Base-by-base conservation (phyloP, 2,888 invertebrate genomes). In the Drosophila parthenogenetica region DNA sequence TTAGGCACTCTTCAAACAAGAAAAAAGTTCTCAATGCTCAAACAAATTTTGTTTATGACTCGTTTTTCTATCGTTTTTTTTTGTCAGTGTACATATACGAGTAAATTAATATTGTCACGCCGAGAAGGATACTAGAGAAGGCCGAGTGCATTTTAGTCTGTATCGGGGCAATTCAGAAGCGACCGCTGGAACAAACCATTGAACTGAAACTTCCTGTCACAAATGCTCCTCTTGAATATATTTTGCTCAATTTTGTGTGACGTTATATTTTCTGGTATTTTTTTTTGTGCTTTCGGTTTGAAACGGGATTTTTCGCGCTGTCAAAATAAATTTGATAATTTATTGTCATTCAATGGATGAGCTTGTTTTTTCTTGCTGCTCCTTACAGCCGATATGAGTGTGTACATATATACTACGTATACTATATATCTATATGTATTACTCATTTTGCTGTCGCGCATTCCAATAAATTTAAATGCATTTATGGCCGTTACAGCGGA, bases 291-390 rank as follows among this genome's bases (percentile, higher is more conserved):
- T 35, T 77, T 64, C 66, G 68, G 53, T 68, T 63, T 61, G 55
- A 40, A 67, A 68, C 73, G 68, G 71, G 71, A 73, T 86, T 86
- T 86, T 86, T 81, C 74, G 78, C 87, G 79, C 83, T 86, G 88
- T 82, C 85, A 84, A 89, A 86, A 84, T 87, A 87, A 89, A 87
- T 87, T 89, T 87, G 82, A 83, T 90, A 89, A 90, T 89, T 90
- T 89, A 89, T 90, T 87, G 88, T 90, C 89, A 88, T 89, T 87
- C 89, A 90, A 89, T 90, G 87, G 79, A 67, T 68, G 74, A 73
- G 76, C 57, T 64, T 69, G 62, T 70, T 48, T 48, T 59, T 61
- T 69, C 49, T 14, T 53, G 57, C 61, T 73, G 43, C 55, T 74
- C 67, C 59, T 71, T 73, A 48, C 8, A 35, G 35, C 40, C 8